Percentiles rank a stretch among this genome's conserved stretches.
These are phyloP conservation scores for Drosophila burlai DNA, from an alignment of 1,140 invertebrate genomes.

Conservation along the genomic window DNA sequence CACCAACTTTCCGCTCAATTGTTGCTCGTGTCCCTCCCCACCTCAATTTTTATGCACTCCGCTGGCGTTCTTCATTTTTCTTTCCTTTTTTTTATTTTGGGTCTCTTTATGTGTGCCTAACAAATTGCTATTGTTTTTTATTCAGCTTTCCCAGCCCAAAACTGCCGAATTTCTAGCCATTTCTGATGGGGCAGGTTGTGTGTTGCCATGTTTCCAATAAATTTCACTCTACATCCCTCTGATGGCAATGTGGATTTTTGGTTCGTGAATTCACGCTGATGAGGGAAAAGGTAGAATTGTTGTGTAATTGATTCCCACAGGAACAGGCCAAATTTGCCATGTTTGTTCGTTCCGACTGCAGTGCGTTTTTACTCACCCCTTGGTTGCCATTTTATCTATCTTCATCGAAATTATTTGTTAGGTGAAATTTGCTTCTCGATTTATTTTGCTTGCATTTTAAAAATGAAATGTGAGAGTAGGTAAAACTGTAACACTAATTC, in stretches of 20 bases:
- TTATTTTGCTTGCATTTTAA: not conserved
- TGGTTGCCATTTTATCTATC: not conserved
- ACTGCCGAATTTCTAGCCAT: constrained; percentile 52
- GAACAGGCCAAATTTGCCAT: not conserved
- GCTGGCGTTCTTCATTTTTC: not conserved
- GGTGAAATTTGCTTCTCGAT: not conserved
- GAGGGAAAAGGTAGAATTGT: not conserved
- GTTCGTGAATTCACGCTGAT: constrained; percentile 9
- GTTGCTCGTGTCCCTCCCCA: constrained; percentile 23
- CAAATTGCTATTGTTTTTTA: constrained; percentile 68
- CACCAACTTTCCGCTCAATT: constrained; percentile 71
- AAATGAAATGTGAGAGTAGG: no score
- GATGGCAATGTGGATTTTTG: constrained; percentile 14
- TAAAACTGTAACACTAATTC: no score
- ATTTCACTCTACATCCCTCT: constrained; percentile 24
- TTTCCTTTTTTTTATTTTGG: not conserved
- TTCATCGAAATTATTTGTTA: not conserved
- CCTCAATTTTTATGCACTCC: constrained; percentile 52
- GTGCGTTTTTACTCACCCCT: not conserved
- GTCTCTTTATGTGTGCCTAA: constrained; percentile 36
- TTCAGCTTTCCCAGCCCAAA: not conserved
- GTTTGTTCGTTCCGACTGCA: not conserved
- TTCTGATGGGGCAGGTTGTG: constrained; percentile 44
- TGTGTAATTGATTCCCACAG: constrained; percentile 17
- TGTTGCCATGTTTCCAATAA: constrained; percentile 46